A percentile compares a stretch with the other conserved stretches of the same genome.
These are phyloP conservation scores for Enteromius anoplus DNA, from an alignment of 2,797 vertebrate species.

Conservation along the genomic window DNA sequence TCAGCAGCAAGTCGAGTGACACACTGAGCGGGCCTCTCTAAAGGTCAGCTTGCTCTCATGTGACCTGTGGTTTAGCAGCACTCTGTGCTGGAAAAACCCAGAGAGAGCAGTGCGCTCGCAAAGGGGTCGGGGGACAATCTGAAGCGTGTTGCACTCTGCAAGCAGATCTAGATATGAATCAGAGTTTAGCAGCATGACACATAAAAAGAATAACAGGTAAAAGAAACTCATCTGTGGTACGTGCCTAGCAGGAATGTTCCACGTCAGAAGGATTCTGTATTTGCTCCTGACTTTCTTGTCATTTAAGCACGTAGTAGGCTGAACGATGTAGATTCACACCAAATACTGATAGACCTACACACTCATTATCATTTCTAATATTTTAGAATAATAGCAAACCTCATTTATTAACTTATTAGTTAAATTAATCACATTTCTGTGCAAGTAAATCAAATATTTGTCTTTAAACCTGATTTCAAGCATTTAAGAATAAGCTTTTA, in stretches of 20 bases:
- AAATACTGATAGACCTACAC: background rate
- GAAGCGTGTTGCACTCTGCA: constrained; percentile 2
- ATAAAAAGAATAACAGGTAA: constrained; percentile 31
- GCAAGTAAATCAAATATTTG: background rate
- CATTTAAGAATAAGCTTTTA: background rate
- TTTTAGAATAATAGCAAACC: background rate
- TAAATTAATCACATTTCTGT: background rate
- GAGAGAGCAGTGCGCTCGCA: constrained; percentile 38
- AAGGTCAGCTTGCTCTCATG: constrained; percentile 61
- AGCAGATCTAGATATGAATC: constrained; percentile 49
- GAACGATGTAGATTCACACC: background rate
- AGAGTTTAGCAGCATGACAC: constrained; percentile 16
- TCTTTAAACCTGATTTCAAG: background rate
- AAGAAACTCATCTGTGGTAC: constrained; percentile 16
- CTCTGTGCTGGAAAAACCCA: constrained; percentile 56
- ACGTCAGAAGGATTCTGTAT: constrained; percentile 6
- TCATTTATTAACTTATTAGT: background rate
- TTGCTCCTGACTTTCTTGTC: background rate
- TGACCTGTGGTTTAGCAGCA: constrained; percentile 58
- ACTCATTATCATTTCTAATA: background rate
- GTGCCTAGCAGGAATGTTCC: constrained; percentile 7
- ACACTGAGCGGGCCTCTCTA: constrained; percentile 47
- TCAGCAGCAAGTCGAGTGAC: constrained; percentile 37
- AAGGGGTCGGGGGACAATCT: constrained; percentile 43
- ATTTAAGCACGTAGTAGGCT: background rate